Conservation (phyloP, 2,888 invertebrate species). For the Plebejus argus region DNA sequence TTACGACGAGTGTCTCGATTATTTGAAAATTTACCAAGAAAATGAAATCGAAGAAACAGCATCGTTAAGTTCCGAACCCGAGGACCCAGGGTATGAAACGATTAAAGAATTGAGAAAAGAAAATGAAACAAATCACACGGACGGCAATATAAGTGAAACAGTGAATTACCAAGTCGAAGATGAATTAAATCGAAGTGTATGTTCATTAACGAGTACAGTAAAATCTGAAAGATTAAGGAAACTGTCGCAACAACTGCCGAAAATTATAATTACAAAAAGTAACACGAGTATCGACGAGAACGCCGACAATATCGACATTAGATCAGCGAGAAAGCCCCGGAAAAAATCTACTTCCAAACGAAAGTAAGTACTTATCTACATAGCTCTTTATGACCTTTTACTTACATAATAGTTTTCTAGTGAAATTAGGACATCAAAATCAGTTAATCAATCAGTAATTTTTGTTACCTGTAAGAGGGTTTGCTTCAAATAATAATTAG, state of each 20-base stretch:
- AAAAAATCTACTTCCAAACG: slow-evolving; percentile 40
- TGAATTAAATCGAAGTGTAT: slow-evolving; percentile 23
- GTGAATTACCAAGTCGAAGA: slow-evolving; percentile 28
- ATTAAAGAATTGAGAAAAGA: slow-evolving; percentile 47
- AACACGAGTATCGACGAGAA: slow-evolving; percentile 56
- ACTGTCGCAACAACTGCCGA: slow-evolving; percentile 66
- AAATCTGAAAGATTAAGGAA: slow-evolving; percentile 64
- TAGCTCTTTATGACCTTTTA: too few species aligned
- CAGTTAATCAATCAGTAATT: too few species aligned
- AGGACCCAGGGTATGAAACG: slow-evolving; percentile 54
- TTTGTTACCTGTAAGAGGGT: not conserved
- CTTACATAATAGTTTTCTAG: too few species aligned
- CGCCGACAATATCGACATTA: slow-evolving; percentile 30
- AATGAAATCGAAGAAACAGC: slow-evolving; percentile 36
- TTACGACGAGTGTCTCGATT: slow-evolving; percentile 68
- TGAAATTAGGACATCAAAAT: too few species aligned
- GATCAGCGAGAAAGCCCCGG: slow-evolving; percentile 34
- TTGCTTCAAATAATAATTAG: not conserved
- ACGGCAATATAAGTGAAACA: slow-evolving; percentile 30
- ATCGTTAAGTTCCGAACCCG: slow-evolving; percentile 32
- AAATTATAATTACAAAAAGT: slow-evolving; percentile 70
- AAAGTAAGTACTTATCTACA: slow-evolving; percentile 35
- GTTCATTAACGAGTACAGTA: slow-evolving; percentile 49
- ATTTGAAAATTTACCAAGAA: slow-evolving; percentile 53
- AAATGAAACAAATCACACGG: slow-evolving; percentile 20